Percentiles rank a stretch among this genome's conserved stretches.
phyloP scores from a whole-genome alignment of 2,113 vertebrate genomes.

The Phrynocephalus versicolor region DNA sequence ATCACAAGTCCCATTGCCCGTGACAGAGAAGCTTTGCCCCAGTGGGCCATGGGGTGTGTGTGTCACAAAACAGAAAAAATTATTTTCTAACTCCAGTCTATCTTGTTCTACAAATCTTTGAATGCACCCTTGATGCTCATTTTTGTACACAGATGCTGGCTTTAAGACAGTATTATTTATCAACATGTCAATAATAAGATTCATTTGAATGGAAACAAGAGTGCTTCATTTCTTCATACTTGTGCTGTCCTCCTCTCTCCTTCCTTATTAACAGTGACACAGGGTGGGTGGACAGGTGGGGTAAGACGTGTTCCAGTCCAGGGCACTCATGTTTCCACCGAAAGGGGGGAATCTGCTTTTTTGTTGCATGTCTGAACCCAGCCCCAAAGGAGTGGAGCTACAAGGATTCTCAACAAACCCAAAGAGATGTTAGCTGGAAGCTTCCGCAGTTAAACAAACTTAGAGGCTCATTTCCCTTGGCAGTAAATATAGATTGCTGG shows the following conservation, averaged over 20 bases:
- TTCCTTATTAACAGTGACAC: neutral
- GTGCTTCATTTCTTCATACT: neutral
- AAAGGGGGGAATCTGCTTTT: neutral
- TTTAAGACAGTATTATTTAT: constrained; percentile 26
- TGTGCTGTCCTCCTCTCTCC: too few relatives aligned
- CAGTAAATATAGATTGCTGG: too few relatives aligned
- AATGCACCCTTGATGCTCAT: neutral
- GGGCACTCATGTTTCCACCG: neutral
- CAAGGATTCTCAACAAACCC: neutral
- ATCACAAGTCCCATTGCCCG: too few relatives aligned
- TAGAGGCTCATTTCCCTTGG: neutral
- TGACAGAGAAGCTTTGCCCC: too few relatives aligned
- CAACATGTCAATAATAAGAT: constrained; percentile 53
- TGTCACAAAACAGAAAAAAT: too few relatives aligned
- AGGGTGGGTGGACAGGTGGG: neutral
- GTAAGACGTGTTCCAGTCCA: neutral
- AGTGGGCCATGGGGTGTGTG: too few relatives aligned
- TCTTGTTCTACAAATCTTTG: neutral
- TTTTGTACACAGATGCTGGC: neutral
- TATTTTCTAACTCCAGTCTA: neutral
- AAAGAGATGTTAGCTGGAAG: too few relatives aligned
- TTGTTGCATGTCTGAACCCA: neutral
- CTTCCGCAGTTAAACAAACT: neutral
- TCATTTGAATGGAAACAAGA: neutral
- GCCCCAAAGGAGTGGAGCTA: neutral